Conservation (phyloP, 2,797 vertebrate genomes). For the Esox masquinongy region DNA sequence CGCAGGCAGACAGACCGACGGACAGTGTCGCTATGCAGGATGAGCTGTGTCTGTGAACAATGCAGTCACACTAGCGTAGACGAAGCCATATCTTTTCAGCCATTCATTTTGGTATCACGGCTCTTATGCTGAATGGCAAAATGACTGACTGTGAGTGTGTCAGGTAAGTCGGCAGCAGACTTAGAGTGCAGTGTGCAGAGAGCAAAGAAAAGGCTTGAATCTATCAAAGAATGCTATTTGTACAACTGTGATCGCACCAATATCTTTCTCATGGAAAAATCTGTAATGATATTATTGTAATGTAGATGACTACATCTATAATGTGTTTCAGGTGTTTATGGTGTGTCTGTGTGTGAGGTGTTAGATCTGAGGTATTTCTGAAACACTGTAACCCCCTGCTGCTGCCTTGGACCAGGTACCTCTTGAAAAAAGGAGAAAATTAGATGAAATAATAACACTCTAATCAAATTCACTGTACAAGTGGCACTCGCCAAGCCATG, state of each 20-base stretch:
- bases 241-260: neutral
- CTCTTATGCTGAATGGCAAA: neutral
- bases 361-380: too few species aligned
- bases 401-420: too few species aligned
- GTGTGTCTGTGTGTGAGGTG: too few species aligned
- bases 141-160: neutral
- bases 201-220: neutral
- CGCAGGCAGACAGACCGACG: slow-evolving; percentile 27
- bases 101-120: neutral
- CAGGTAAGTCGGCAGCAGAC: neutral
- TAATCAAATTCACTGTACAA: too few species aligned
- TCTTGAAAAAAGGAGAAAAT: too few species aligned
- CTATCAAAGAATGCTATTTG: neutral
- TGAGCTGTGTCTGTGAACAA: neutral
- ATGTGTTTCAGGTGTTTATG: too few species aligned
- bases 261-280: neutral
- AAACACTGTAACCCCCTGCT: too few species aligned
- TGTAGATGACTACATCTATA: too few species aligned
- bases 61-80: neutral
- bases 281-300: neutral
- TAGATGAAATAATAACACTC: too few species aligned
- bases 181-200: neutral
- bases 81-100: neutral
- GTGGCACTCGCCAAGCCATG: too few species aligned
- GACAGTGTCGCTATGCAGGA: neutral